A percentile compares a stretch with the other conserved stretches of the same genome.
Conservation (phyloP, 2,113 vertebrate genomes). For the Pomatostomus ruficeps region DNA sequence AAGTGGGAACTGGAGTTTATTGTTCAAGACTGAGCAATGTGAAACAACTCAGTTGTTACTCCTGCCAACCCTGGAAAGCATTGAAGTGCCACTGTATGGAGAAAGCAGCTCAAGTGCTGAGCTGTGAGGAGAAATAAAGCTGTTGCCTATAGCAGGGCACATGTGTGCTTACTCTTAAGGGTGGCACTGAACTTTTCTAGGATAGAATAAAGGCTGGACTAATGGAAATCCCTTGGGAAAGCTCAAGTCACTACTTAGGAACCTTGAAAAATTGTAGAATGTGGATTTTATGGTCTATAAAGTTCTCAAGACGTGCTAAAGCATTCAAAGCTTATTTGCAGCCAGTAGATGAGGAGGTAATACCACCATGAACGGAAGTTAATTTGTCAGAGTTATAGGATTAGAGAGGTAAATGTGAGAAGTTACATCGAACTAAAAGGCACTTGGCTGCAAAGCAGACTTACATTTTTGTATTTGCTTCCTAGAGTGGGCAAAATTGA, state of each 20-base stretch:
- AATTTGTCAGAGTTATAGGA: background rate
- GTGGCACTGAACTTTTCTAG: background rate
- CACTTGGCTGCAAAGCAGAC: background rate
- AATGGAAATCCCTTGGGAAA: background rate
- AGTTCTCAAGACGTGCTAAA: background rate
- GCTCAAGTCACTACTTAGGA: background rate
- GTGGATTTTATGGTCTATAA: background rate
- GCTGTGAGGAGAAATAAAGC: background rate
- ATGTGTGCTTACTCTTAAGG: background rate
- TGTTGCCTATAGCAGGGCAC: background rate
- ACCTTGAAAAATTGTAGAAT: background rate
- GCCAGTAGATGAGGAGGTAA: background rate
- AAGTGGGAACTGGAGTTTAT: background rate
- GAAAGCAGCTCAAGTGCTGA: background rate
- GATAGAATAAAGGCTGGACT: background rate
- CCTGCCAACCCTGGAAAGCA: background rate
- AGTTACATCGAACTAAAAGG: background rate
- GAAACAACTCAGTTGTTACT: background rate
- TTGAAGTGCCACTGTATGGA: background rate
- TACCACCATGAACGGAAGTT: background rate
- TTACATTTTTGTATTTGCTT: background rate
- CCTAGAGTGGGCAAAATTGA: background rate
- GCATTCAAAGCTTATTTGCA: background rate
- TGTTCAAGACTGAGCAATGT: background rate
- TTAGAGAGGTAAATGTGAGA: background rate